Percentiles rank a stretch among this genome's conserved stretches.
Evolutionary conservation across 2,797 vertebrate species (phyloP).

Genomic region (Cottoperca gobio): DNA sequence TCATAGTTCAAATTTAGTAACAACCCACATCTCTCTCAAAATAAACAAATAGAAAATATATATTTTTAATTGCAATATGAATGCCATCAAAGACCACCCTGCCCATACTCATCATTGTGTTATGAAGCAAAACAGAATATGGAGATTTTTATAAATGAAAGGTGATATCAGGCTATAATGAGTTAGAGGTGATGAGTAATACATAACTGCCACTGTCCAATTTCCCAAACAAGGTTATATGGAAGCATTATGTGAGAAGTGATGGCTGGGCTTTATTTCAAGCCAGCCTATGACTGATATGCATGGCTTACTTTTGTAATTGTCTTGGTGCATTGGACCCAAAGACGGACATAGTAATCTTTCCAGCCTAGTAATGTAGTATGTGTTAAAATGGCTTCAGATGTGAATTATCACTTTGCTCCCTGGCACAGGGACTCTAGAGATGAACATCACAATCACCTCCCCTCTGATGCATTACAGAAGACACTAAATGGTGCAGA

Average conservation of each 20-base stretch:
- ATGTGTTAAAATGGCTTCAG: constrained; percentile 84
- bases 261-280: constrained; percentile 76
- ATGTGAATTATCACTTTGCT: constrained; percentile 85
- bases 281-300: constrained; percentile 85
- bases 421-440: constrained; percentile 71
- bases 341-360: constrained; percentile 84
- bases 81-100: constrained; percentile 3
- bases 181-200: constrained; percentile 69
- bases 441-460: constrained; percentile 69
- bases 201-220: constrained; percentile 69
- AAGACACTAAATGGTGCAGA: constrained; percentile 47
- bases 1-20: too few species aligned
- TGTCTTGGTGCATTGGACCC: constrained; percentile 88
- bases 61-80: constrained; percentile 11
- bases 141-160: constrained; percentile 67
- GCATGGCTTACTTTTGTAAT: constrained; percentile 88
- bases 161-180: constrained; percentile 68
- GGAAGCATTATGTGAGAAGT: constrained; percentile 62
- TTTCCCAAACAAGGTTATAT: constrained; percentile 77
- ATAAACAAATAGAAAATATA: not conserved
- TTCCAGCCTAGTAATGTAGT: constrained; percentile 80
- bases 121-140: constrained; percentile 44
- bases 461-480: constrained; percentile 37
- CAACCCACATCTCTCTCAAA: too few species aligned
- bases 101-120: constrained; percentile 22